A percentile compares a stretch with the other conserved stretches of the same genome.
Conservation (phyloP, 1,140 invertebrate genomes). For the Macrocentrus cingulum region DNA sequence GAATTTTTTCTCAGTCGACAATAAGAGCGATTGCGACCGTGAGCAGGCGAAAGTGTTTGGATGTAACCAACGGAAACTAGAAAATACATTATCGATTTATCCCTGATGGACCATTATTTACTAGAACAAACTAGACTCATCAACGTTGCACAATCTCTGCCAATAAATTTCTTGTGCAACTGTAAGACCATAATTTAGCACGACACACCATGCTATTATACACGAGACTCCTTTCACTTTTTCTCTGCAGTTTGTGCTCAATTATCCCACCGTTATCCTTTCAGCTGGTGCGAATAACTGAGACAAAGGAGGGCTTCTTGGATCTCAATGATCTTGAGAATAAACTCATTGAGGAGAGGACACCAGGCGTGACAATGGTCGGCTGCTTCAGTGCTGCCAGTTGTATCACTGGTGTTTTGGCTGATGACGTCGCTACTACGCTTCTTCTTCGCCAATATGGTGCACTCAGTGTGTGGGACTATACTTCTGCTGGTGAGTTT, state of each 20-base stretch:
- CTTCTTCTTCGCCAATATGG: constrained; percentile 79
- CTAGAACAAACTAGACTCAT: not conserved
- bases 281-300: constrained; percentile 75
- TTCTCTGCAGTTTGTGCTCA: not conserved
- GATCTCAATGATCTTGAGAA: constrained; percentile 77
- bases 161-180: constrained; percentile 15
- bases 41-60: not conserved
- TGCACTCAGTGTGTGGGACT: constrained; percentile 88
- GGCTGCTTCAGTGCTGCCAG: constrained; percentile 87
- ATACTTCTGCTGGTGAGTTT: constrained; percentile 71
- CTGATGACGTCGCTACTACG: constrained; percentile 82
- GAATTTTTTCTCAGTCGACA: no score
- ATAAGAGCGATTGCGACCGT: no score
- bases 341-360: constrained; percentile 66
- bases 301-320: constrained; percentile 76
- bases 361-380: constrained; percentile 66
- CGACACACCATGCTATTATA: constrained; percentile 10
- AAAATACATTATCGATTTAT: not conserved
- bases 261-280: not conserved
- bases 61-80: constrained; percentile 7
- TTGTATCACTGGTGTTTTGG: constrained; percentile 85
- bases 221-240: constrained; percentile 11
- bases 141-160: not conserved
- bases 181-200: not conserved
- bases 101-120: not conserved